Evolutionary conservation across 2,888 invertebrate species (phyloP), one percentile per base, ranked within the genome.

Genomic region (Falcaria lacertinaria): DNA sequence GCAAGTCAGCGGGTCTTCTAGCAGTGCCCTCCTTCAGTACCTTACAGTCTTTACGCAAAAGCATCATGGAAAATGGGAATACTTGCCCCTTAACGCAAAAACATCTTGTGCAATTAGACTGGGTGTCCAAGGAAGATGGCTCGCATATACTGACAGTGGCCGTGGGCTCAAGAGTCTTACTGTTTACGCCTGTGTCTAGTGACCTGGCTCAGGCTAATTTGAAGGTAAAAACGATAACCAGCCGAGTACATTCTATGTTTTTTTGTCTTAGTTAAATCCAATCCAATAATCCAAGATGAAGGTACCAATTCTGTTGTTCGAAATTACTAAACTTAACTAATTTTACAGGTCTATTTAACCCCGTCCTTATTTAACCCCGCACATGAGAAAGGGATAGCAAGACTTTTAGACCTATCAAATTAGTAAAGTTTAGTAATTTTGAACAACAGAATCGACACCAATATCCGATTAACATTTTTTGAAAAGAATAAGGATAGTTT

Each of bases 51-150:
- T 77, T 97, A 44, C 91, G 96, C 44, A 96, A 95, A 74, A 96
- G 96, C 34, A 97, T 97, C 33, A 95, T 96, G 60, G 97, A 97
- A 78, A 96, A 96, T 72, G 97, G 97, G 2, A 97, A 97, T 74
- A 96, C 96, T 0, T 97, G 96, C 64, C 96, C 96, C 0, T 77
- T 97, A 32, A 96, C 96, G 0, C 97, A 97, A 73, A 97, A 97
- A 77, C 97, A 97, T 80, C 89, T 98, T 17, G 98, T 98, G 0
- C 98, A 98, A 71, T 86, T 99, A 33, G 99, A 99, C 84, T 99
- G 99, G 99, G 98, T 99, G 8, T 98, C 98, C 0, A 98, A 98
- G 60, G 99, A 99, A 80, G 99, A 99, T 74, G 99, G 99, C 0
- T 97, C 98, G 0, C 99, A 99, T 76, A 97, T 99, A 60, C 83